Evolutionary conservation across 1,140 invertebrate genomes (phyloP), one percentile per base, ranked within the genome.

Genomic region (Cepaea nemoralis): DNA sequence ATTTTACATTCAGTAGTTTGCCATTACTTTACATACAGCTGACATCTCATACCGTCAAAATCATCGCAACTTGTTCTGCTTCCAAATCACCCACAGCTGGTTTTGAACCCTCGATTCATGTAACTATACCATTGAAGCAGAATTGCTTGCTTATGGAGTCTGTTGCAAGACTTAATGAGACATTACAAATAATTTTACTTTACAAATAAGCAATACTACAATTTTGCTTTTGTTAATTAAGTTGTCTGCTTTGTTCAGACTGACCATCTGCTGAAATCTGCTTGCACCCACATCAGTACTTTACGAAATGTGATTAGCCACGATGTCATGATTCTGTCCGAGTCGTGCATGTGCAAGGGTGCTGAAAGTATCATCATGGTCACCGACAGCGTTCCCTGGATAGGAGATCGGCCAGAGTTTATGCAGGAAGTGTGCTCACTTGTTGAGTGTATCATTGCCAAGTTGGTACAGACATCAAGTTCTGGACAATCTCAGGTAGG

Each of bases 401-500:
- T 63, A 22, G 37, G 14, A 27, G 55, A 63, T 14, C 31, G n/a
- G 31, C 31, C 31, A 24, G 33, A 55, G 14, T 77, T 77, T n/a
- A 77, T 77, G 75, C n/a, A 45, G 33, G 48, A 63, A 63, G 75
- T 77, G 3, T 77, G 75, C 35, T 16, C 8, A 5, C 31, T 77
- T 6, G 75, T 77, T 8, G 75, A 77, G 16, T 19, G 19, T 35
- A 63, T 77, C 42, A 63, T 77, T 12, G 6, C 37, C 22, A 55
- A 63, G 55, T 16, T 77, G 31, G 1, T 66, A 1, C 75, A 63
- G 27, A 24, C 75, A 5, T 39, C 75, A 63, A 59, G 35, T 12
- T 37, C 37, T 63, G 75, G 35, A 37, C 48, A 35, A 5, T 35
- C 24, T 39, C 16, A 35, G 1, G 75, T 77, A 77, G 66, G 75